Conservation (phyloP, 1,140 invertebrate genomes). For the Cecropterus lyciades region DNA sequence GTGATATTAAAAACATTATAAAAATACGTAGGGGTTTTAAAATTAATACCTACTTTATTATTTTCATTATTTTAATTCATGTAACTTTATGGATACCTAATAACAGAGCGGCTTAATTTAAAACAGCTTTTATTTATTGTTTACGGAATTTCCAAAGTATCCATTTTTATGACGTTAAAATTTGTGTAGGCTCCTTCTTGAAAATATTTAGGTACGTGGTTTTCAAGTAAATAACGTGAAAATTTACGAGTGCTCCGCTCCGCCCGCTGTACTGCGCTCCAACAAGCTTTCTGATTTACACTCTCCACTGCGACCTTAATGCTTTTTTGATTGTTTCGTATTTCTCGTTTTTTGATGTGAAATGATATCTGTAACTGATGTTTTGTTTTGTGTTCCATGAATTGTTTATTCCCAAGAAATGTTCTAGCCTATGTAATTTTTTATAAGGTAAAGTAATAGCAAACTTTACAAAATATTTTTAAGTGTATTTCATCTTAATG, state of each 20-base stretch:
- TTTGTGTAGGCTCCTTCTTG: background rate
- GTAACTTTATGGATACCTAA: too few species aligned
- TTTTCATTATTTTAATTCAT: too few species aligned
- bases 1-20: too few species aligned
- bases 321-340: slow-evolving; percentile 35
- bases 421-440: too few species aligned
- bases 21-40: too few species aligned
- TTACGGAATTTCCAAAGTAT: background rate
- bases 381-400: slow-evolving; percentile 9
- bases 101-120: too few species aligned
- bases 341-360: slow-evolving; percentile 26
- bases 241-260: slow-evolving; percentile 30
- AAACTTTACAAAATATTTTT: too few species aligned
- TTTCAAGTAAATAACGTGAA: slow-evolving; percentile 28
- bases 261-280: slow-evolving; percentile 1
- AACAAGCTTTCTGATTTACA: slow-evolving; percentile 52
- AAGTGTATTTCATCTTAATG: too few species aligned
- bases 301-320: slow-evolving; percentile 46
- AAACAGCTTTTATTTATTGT: too few species aligned
- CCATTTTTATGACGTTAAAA: background rate
- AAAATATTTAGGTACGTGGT: background rate
- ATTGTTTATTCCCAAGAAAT: background rate
- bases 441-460: too few species aligned
- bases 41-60: too few species aligned
- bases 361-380: slow-evolving; percentile 18